Evolutionary conservation across 2,888 invertebrate genomes (phyloP), one percentile per base, ranked within the genome.

Genomic region (Neelides folsomi): DNA sequence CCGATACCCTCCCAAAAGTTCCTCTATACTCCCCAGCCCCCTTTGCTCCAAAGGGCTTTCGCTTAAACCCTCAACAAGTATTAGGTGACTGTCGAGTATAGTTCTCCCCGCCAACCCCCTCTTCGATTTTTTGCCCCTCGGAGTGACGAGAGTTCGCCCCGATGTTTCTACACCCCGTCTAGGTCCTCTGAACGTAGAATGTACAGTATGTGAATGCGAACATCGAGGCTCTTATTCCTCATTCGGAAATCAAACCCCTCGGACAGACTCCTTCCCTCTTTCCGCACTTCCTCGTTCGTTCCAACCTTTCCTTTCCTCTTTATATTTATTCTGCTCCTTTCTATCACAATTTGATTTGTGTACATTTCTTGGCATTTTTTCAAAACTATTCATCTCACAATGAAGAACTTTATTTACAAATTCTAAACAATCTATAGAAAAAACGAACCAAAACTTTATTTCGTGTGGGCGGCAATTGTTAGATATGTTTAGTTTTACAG

Each of bases 51-150:
- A 9, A 8, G 52, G 35, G 36, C 58, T 47, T 15, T 54, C 12
- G 49, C 9, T 12, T 41, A 41, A 27, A 12, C 18, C 20, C 13
- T 13, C 13, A 36, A 19, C 18, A 20, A 19, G 5, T 44, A 27
- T 27, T 27, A 27, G 27, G 7, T 5, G 27, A 27, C 27, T 27
- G 4, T 7, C 7, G 27, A 27, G 4, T 27, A 27, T 27, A 27
- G 27, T 54, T 50, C 47, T 39, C 46, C 46, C 46, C 47, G 49
- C 51, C 56, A 56, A 56, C 53, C 56, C 56, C 54, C 56, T 51
- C 52, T 56, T 56, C 56, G 56, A 56, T 56, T 56, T 56, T 55
- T 56, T 56, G 54, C 52, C 56, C 56, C 54, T 52, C 35, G 20
- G n/a, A 12, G 20, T 10, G 19, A 20, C 19, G 27, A 10, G 47